Evolutionary conservation across 2,888 invertebrate species (phyloP), one percentile per base, ranked within the genome.

Genomic region (Stenolophus ochropezus): DNA sequence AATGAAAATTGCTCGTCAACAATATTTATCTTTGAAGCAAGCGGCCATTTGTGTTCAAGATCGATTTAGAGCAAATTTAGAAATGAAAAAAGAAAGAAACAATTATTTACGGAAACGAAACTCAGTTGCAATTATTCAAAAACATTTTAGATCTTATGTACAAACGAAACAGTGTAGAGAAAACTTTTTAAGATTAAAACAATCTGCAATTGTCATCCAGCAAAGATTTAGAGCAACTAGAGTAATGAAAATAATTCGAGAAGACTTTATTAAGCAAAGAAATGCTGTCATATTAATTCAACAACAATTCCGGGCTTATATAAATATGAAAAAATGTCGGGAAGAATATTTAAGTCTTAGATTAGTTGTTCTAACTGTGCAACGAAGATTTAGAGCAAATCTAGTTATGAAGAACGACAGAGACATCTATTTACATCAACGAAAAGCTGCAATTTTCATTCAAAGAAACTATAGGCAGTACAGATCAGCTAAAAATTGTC

Each of bases 261-360:
- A 86, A 53, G 82, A 86, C 16, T 91, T 88, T 84, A 83, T 90
- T 23, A 80, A 86, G 73, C 81, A 88, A 20, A 90, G 87, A 33
- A 61, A 84, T 21, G 87, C 89, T 20, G 86, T 87, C 3, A 58
- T 85, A 3, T 82, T 84, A 0, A 88, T 89, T 20, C 86, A 94
- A 86, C 88, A 85, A 0, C 88, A 89, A 82, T 89, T 90, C 84
- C 90, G 90, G 82, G 89, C 91, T 0, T 88, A 86, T 75, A 86
- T 87, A 83, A 76, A 84, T 8, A 84, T 85, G 74, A 86, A 88
- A 79, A 77, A 83, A 71, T 88, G 88, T 81, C 87, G 89, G 4
- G 14, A 69, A 18, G 76, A 83, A 18, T 86, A 84, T 81, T 23
- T 85, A 86, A 80, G 8, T 2, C 33, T 33, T 33, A 87, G 88